Evolutionary conservation across 2,797 vertebrate genomes (phyloP), one percentile per base, ranked within the genome.

Genomic region (Mormyrus hasselquistii): DNA sequence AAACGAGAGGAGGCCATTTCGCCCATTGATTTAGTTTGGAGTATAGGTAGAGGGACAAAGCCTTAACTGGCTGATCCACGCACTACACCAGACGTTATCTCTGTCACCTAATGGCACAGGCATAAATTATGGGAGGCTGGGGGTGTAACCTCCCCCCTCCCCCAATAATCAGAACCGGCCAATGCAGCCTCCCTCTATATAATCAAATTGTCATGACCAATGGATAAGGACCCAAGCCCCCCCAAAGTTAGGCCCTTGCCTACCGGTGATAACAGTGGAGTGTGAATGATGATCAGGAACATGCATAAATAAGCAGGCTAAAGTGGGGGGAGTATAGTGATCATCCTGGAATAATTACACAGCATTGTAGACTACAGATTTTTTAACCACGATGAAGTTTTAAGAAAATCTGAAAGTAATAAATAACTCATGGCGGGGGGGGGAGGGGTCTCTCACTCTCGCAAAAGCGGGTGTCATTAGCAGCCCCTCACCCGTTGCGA

Each of bases 391-490:
- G 4, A 82, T 47, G 38, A 44, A 16, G 16, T 47, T 47, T 82
- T 79, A 90, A 90, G 91, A 82, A 69, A 89, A 91, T 65, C 53
- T 89, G 90, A 90, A 92, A 59, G 91, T 92, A 90, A 90, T 90
- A 93, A 88, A 92, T 69, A 88, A 53, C 79, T 53, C 76, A 84
- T 89, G 89, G 90, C 65, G 91, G 89, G 84, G 90, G 92, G 82
- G 86, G 90, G 90, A 29, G 25, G 25, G 25, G 25, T 50, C 22
- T 90, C 92, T 92, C 89, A 88, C 65, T 92, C 59, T 92, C 90
- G 89, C 92, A 92, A 91, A 93, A 91, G 92, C 93, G 92, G 90
- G 93, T 93, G 93, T 94, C 91, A 94, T 94, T 92, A 92, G 90
- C 85, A 89, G 14, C 89, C 92, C 90, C 87, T 90, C 90, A 92